phyloP scores from a whole-genome alignment of 2,888 invertebrate species.

The Halictus ligatus region DNA sequence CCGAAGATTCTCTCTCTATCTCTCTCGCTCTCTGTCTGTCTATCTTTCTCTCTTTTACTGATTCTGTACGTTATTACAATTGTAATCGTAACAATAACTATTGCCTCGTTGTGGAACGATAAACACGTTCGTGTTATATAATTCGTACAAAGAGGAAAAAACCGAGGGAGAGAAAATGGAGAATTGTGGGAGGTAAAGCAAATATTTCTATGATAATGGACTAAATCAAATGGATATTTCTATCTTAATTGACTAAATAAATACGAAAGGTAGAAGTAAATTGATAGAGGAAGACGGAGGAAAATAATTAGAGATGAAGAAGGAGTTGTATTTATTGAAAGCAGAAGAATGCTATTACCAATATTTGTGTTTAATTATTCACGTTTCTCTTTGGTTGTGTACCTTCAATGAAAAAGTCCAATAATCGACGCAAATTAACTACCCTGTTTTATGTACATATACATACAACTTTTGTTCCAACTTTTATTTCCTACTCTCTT shows the following conservation, averaged over 20 bases:
- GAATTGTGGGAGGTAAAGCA: not conserved
- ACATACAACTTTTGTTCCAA: not conserved
- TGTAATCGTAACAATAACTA: not conserved
- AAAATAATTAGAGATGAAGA: not conserved
- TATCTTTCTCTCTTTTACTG: not conserved
- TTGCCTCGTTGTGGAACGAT: not conserved
- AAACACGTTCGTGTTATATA: not conserved
- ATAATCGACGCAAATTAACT: not conserved
- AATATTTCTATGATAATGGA: not conserved
- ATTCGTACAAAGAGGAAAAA: not conserved
- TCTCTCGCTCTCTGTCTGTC: constrained; percentile 16
- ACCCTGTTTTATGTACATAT: not conserved
- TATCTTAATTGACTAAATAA: not conserved
- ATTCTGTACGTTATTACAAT: not conserved
- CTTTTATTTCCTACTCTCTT: not conserved
- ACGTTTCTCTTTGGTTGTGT: not conserved
- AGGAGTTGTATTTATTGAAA: not conserved
- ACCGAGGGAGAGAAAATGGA: not conserved
- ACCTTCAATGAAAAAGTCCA: not conserved
- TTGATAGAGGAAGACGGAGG: not conserved
- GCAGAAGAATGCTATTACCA: too few species aligned
- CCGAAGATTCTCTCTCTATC: constrained; percentile 4
- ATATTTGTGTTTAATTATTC: not conserved
- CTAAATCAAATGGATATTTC: too few species aligned
- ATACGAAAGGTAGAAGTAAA: not conserved